Evolutionary conservation across 2,888 invertebrate genomes (phyloP).

Genomic region (Dascillus cervinus): DNA sequence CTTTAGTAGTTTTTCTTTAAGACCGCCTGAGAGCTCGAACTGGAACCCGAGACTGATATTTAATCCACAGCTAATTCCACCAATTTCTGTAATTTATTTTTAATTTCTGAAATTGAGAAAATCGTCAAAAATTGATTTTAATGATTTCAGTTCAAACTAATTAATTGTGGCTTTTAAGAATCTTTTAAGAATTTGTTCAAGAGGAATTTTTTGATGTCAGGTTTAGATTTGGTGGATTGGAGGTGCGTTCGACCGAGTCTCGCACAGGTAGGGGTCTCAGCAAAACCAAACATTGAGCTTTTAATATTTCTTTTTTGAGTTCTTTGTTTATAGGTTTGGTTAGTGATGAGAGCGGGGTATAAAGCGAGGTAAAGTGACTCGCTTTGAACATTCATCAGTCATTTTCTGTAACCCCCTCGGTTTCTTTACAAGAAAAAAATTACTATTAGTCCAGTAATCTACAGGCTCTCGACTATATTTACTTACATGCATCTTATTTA

Average conservation of each 20-base stretch:
- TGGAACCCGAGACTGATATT: slow-evolving; percentile 1
- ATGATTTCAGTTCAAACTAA: too few species aligned
- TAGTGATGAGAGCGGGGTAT: slow-evolving; percentile 22
- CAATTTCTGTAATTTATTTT: too few species aligned
- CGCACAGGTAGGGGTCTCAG: slow-evolving; percentile 23
- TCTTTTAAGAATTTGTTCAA: too few species aligned
- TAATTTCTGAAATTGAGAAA: too few species aligned
- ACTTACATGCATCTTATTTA: slow-evolving; percentile 2
- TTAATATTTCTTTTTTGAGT: slow-evolving; percentile 21
- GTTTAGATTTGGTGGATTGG: slow-evolving; percentile 11
- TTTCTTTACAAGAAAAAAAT: too few species aligned
- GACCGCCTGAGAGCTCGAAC: slow-evolving; percentile 6
- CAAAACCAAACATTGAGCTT: slow-evolving; percentile 27
- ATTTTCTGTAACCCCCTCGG: too few species aligned
- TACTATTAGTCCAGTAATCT: too few species aligned
- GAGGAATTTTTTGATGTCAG: too few species aligned
- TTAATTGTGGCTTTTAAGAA: too few species aligned
- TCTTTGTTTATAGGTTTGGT: slow-evolving; percentile 27
- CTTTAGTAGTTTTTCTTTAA: slow-evolving; percentile 6
- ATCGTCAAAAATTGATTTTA: too few species aligned
- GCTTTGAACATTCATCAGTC: slow-evolving; percentile 8
- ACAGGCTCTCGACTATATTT: background rate
- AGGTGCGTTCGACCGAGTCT: slow-evolving; percentile 14
- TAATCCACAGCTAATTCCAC: too few species aligned
- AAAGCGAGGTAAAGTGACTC: slow-evolving; percentile 11